Evolutionary conservation across 2,888 invertebrate genomes (phyloP).

Genomic region (Pyrgus malvae): DNA sequence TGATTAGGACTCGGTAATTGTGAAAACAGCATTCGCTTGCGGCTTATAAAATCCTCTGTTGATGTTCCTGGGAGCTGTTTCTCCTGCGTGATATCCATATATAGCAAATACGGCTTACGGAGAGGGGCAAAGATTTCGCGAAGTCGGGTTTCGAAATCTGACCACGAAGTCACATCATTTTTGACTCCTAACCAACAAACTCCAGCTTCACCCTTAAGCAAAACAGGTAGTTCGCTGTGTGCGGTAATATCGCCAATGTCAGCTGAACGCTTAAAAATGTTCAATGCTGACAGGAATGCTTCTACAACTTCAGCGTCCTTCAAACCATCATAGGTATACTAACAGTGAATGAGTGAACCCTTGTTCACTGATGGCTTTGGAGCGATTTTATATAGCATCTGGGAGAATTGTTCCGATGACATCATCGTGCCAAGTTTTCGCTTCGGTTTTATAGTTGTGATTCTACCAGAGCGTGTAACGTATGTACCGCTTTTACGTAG

Average conservation of each 20-base stretch:
- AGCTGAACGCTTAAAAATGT: conserved; percentile 23
- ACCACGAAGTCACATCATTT: conserved; percentile 23
- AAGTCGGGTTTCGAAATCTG: conserved; percentile 27
- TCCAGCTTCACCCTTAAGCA: conserved; percentile 30
- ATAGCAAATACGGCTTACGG: conserved; percentile 22
- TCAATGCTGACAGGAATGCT: conserved; percentile 22
- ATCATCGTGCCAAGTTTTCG: background rate
- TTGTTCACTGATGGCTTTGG: background rate
- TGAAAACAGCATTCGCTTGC: conserved; percentile 17
- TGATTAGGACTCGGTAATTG: conserved; percentile 7
- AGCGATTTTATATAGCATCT: background rate
- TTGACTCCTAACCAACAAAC: conserved; percentile 33
- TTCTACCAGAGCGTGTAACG: background rate
- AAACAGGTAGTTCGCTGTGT: conserved; percentile 21
- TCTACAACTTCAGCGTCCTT: conserved; percentile 18
- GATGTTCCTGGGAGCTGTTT: background rate
- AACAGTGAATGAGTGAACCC: background rate
- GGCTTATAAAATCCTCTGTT: conserved; percentile 21
- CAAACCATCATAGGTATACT: conserved; percentile 12
- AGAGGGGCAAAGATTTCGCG: conserved; percentile 30
- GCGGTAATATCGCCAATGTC: conserved; percentile 28
- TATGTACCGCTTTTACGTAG: background rate
- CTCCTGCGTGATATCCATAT: conserved; percentile 22
- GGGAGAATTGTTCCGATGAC: background rate
- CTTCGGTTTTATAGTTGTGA: background rate